A percentile compares a stretch with the other conserved stretches of the same genome.
Evolutionary conservation across 2,888 invertebrate genomes (phyloP).

Genomic region (Gasteruption jaculator): DNA sequence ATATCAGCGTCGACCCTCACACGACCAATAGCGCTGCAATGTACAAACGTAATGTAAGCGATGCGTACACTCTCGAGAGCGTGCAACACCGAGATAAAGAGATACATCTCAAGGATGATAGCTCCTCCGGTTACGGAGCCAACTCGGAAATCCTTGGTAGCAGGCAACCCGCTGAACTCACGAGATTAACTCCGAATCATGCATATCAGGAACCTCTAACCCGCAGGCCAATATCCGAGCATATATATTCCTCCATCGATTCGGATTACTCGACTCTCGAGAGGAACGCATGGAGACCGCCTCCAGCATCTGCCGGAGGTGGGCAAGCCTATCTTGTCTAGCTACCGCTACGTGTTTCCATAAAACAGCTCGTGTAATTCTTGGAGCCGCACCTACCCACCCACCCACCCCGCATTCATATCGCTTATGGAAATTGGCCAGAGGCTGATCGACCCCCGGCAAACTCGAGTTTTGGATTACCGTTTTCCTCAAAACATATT

Average conservation of each 20-base stretch:
- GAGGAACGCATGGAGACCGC: constrained; percentile 59
- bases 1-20: too few relatives aligned
- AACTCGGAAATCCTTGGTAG: constrained; percentile 23
- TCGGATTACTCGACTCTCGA: constrained; percentile 83
- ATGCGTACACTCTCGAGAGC: constrained; percentile 71
- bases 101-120: constrained; percentile 30
- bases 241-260: constrained; percentile 87
- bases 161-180: constrained; percentile 61
- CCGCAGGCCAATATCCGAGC: constrained; percentile 73
- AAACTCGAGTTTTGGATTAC: too few relatives aligned
- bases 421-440: too few relatives aligned
- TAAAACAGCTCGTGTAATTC: too few relatives aligned
- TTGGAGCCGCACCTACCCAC: too few relatives aligned
- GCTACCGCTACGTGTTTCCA: too few relatives aligned
- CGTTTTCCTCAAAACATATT: too few relatives aligned
- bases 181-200: constrained; percentile 52
- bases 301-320: constrained; percentile 50
- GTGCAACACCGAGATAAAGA: constrained; percentile 54
- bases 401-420: too few relatives aligned
- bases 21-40: too few relatives aligned
- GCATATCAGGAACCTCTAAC: constrained; percentile 43
- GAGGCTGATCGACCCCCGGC: too few relatives aligned
- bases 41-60: constrained; percentile 77
- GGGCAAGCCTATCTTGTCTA: constrained; percentile 52
- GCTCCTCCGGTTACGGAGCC: constrained; percentile 18